phyloP scores from a whole-genome alignment of 2,888 invertebrate species.

The Zhuqinia jingwanae region DNA sequence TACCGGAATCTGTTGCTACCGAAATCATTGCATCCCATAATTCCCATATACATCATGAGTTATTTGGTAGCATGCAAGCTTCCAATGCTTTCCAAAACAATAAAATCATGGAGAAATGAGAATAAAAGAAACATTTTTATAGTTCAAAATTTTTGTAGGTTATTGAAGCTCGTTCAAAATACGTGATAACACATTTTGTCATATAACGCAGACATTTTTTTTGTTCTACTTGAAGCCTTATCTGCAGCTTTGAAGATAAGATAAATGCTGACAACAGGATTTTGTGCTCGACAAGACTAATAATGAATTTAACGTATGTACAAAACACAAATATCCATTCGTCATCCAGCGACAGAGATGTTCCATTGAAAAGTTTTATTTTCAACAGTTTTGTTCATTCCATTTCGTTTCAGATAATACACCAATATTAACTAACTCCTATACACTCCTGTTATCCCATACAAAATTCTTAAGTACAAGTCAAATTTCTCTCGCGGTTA shows the following conservation, averaged over 20 bases:
- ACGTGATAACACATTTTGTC: background rate
- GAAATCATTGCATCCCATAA: slow-evolving; percentile 1
- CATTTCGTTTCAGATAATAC: background rate
- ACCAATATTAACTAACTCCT: background rate
- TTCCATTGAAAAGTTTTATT: no score
- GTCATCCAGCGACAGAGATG: no score
- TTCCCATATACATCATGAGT: background rate
- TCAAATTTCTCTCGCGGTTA: background rate
- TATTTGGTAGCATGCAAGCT: background rate
- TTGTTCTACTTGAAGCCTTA: slow-evolving; percentile 5
- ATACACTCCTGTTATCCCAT: background rate
- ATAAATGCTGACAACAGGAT: slow-evolving; percentile 33
- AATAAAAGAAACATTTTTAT: no score
- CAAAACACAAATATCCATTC: background rate
- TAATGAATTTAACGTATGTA: background rate
- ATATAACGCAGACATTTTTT: background rate
- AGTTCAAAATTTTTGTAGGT: slow-evolving; percentile 4
- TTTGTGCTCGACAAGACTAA: background rate
- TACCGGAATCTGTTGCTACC: slow-evolving; percentile 17
- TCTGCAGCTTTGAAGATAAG: slow-evolving; percentile 50
- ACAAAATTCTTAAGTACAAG: background rate
- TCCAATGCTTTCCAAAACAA: background rate
- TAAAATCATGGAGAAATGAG: background rate
- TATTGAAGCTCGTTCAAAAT: background rate
- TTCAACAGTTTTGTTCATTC: no score